phyloP scores from a whole-genome alignment of 1,140 invertebrate species.

The Diachasma alloeum region DNA sequence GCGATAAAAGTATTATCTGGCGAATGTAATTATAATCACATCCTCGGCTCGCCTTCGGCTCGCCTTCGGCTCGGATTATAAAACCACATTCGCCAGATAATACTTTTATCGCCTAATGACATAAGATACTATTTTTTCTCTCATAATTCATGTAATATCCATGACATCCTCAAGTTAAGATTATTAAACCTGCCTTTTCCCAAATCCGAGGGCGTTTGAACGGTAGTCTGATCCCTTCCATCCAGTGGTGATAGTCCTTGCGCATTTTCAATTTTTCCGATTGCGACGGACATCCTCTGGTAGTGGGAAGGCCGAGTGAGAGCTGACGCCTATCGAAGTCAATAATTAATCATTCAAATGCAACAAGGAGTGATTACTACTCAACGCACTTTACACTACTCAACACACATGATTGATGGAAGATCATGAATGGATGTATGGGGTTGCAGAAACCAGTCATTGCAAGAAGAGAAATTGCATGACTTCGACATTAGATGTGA shows the following conservation, averaged over 20 bases:
- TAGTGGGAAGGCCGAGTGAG: constrained; percentile 68
- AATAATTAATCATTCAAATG: neutral
- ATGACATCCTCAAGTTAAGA: no score
- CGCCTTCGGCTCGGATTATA: no score
- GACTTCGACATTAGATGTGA: neutral
- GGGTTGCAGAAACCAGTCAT: constrained; percentile 18
- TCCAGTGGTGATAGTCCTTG: constrained; percentile 27
- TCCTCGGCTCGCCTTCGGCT: no score
- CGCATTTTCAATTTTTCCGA: constrained; percentile 25
- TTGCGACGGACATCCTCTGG: constrained; percentile 63
- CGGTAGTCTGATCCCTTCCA: constrained; percentile 36
- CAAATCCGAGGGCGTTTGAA: neutral
- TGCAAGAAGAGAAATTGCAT: neutral
- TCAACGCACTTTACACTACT: no score
- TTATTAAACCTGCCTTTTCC: neutral
- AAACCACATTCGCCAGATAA: no score
- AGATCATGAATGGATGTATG: no score
- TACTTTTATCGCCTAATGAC: no score
- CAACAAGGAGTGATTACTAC: no score
- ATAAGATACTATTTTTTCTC: no score
- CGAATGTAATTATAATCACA: no score
- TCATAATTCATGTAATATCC: neutral
- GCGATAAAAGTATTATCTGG: no score
- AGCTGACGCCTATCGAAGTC: constrained; percentile 42
- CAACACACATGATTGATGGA: no score